These are phyloP conservation scores for Tuta absoluta DNA, from an alignment of 2,888 invertebrate species.

Conservation along the genomic window DNA sequence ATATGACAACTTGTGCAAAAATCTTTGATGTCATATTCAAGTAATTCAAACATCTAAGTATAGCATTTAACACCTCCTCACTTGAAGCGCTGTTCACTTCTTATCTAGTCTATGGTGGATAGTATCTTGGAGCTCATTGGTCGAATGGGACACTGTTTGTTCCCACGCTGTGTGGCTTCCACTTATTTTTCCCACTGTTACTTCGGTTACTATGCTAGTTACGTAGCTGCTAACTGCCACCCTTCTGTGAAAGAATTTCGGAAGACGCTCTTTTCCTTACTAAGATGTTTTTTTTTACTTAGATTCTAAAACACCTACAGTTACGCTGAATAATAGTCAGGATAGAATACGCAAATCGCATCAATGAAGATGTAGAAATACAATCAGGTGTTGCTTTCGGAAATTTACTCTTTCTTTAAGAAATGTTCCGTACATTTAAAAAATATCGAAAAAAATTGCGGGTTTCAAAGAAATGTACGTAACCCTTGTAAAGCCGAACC, in stretches of 20 bases:
- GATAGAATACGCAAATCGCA: too few species aligned
- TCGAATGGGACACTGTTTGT: slow-evolving; percentile 31
- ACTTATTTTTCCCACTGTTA: slow-evolving; percentile 10
- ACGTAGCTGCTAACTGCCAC: slow-evolving; percentile 16
- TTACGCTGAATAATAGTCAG: too few species aligned
- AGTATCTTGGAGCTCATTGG: slow-evolving; percentile 31
- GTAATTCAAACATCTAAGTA: too few species aligned
- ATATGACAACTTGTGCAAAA: neutral
- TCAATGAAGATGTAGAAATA: too few species aligned
- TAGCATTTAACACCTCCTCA: too few species aligned
- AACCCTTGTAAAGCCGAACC: too few species aligned
- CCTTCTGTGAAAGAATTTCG: slow-evolving; percentile 1
- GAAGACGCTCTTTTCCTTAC: neutral
- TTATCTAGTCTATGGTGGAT: slow-evolving; percentile 19
- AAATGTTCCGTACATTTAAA: too few species aligned
- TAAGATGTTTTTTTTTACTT: neutral
- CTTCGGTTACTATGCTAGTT: slow-evolving; percentile 20
- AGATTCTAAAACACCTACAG: too few species aligned
- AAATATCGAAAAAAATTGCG: too few species aligned
- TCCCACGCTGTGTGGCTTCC: slow-evolving; percentile 25
- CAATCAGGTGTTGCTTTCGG: too few species aligned
- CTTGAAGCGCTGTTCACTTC: neutral
- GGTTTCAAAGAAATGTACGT: too few species aligned
- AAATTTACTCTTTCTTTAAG: too few species aligned
- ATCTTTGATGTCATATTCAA: neutral